Base-by-base conservation (phyloP, 2,888 invertebrate species). In the Petrophora chlorosata region DNA sequence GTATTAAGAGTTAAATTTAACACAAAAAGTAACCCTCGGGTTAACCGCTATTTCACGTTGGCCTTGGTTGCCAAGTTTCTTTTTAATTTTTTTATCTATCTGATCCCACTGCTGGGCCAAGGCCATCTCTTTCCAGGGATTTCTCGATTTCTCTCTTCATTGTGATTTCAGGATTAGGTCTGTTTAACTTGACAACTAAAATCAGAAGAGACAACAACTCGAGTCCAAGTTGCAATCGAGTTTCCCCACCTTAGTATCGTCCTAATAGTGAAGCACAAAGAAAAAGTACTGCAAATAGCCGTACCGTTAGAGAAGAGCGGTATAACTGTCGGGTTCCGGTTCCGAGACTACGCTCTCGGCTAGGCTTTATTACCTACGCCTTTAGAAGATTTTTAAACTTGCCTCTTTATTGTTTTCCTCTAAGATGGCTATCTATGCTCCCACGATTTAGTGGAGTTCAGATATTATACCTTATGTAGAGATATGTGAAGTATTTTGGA, bases 301-400 rank as follows among this genome's bases (percentile, higher is more conserved):
- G 63, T 45, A 82, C 85, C 84, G 86, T 85, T 86, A 85, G 67
- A 69, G 79, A 82, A 76, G 79, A 80, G 72, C 76, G 63, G 70
- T 61, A 61, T 84, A 85, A 85, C 86, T 80, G 86, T 84, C 63
- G 60, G 77, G 84, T 85, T 84, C 84, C 85, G 85, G 79, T 78
- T 75, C 74, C 73, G 73, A 67, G 68, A 65, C 64, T 54, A 35
- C 19, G 38, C 32, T 29, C 43, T 36, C 56, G 48, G 48, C 60
- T 66, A 52, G 59, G 65, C 64, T 66, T 67, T 71, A 63, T 68
- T 73, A n/a, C n/a, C n/a, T 69, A 57, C 61, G 40, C 59, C 48
- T 52, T 56, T 51, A 51, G 38, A 51, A 46, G 40, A 56, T 46
- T 56, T 52, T 52, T 51, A 53, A 59, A 51, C 56, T 43, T 52